A percentile compares a stretch with the other conserved stretches of the same genome.
These are phyloP conservation scores for Drosophila equinoxialis DNA, from an alignment of 1,140 invertebrate species.

Conservation along the genomic window DNA sequence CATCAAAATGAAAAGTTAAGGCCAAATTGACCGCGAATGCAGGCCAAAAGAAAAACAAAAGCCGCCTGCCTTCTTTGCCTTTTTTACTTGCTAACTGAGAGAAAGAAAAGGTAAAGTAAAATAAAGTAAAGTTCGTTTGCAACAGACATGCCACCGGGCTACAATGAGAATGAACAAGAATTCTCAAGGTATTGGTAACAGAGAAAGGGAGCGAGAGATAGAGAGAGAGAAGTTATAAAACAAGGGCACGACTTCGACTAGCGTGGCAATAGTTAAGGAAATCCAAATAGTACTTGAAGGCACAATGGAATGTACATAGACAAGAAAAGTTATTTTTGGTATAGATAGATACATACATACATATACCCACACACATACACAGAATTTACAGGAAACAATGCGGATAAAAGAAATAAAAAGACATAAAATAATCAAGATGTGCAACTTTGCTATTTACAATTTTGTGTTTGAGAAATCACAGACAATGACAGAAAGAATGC, in stretches of 20 bases:
- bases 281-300: constrained; percentile 1
- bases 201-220: too few species aligned
- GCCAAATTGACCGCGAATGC: constrained; percentile 69
- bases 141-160: not conserved
- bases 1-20: constrained; percentile 58
- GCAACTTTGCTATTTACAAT: not conserved
- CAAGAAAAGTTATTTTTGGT: not conserved
- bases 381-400: not conserved
- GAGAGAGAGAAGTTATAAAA: not conserved
- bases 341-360: not conserved
- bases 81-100: constrained; percentile 47
- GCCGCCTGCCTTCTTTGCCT: constrained; percentile 19
- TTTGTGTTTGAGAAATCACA: not conserved
- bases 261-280: not conserved
- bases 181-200: not conserved
- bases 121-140: constrained; percentile 7
- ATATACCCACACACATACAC: not conserved
- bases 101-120: constrained; percentile 30
- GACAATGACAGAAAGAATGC: not conserved
- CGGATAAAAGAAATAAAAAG: not conserved
- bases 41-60: constrained; percentile 66
- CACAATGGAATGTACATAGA: constrained; percentile 6
- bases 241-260: not conserved
- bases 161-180: not conserved
- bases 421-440: constrained; percentile 6